Base-by-base conservation (phyloP, 1,140 invertebrate species). In the Coboldia fuscipes region DNA sequence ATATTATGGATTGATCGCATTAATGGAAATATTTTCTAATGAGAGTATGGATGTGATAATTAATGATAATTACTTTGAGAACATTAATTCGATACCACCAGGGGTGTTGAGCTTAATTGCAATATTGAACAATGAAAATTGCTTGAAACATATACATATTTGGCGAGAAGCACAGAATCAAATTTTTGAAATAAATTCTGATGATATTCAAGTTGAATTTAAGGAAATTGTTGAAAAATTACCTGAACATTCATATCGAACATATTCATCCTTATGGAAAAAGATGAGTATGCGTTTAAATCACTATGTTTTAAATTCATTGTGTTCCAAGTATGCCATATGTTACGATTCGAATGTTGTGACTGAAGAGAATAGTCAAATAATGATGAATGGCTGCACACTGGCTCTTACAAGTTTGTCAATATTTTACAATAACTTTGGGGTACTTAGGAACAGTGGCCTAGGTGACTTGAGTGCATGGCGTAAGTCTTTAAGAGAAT, bases 401-500 rank as follows among this genome's bases (percentile, higher is more conserved):
- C 14, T 32, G 17, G 21, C 30, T n/a, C 4, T 20, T 7, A 9
- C 19, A 10, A 14, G 10, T 19, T 21, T 32, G 8, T 18, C n/a
- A 4, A 12, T 18, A 23, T 17, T 34, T 3, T 27, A 24, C 17
- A 16, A 34, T 23, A 15, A 23, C 9, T n/a, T 4, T 24, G 33
- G 33, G 10, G 3, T 24, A n/a, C 35, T 51, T 13, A 38, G 45
- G 16, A 35, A 46, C 9, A 47, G 51, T 12, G 46, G 47, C 1
- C 33, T 54, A 0, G 47, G 37, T 20, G 41, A 54, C 21, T 16
- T 54, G 34, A 38, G 41, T 15, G 35, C 38, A 2, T 54, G 51
- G 51, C 41, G 45, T 8, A 26, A 32, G 2, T 35, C 44, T 0
- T 27, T 54, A 27, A 38, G 40, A 12, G 29, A 51, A 13, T 2